Evolutionary conservation across 1,140 invertebrate genomes (phyloP).

Genomic region (Halyomorpha halys): DNA sequence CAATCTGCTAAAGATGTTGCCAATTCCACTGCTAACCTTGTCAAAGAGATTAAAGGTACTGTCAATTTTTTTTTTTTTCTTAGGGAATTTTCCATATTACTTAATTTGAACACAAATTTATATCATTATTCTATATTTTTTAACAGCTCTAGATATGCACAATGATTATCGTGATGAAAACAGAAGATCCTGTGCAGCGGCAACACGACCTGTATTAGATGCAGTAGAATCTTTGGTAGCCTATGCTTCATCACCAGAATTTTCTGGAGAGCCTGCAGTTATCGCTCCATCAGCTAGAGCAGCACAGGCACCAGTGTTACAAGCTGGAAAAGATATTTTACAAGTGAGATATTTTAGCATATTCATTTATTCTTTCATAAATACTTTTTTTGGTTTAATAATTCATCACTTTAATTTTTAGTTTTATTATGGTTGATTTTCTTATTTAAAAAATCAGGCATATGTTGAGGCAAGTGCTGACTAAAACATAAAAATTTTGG

Average conservation of each 20-base stretch:
- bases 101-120: neutral
- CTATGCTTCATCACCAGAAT: constrained; percentile 89
- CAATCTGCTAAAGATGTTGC: constrained; percentile 96
- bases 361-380: too few relatives aligned
- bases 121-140: constrained; percentile 23
- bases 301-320: constrained; percentile 78
- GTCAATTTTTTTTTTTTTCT: neutral
- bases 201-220: constrained; percentile 76
- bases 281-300: constrained; percentile 67
- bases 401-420: too few relatives aligned
- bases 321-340: constrained; percentile 68
- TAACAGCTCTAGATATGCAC: constrained; percentile 52
- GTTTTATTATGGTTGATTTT: too few relatives aligned
- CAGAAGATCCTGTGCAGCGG: constrained; percentile 60
- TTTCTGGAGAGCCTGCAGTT: constrained; percentile 79
- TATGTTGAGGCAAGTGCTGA: too few relatives aligned
- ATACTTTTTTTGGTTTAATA: too few relatives aligned
- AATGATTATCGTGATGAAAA: constrained; percentile 64
- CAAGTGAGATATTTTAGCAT: constrained; percentile 16
- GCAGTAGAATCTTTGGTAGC: constrained; percentile 87
- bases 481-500: too few relatives aligned
- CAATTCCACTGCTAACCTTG: constrained; percentile 85
- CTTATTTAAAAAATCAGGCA: too few relatives aligned
- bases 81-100: neutral
- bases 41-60: constrained; percentile 79